phyloP scores from a whole-genome alignment of 92 coral and sea anemone species.

The Palythoa grandiflora region DNA sequence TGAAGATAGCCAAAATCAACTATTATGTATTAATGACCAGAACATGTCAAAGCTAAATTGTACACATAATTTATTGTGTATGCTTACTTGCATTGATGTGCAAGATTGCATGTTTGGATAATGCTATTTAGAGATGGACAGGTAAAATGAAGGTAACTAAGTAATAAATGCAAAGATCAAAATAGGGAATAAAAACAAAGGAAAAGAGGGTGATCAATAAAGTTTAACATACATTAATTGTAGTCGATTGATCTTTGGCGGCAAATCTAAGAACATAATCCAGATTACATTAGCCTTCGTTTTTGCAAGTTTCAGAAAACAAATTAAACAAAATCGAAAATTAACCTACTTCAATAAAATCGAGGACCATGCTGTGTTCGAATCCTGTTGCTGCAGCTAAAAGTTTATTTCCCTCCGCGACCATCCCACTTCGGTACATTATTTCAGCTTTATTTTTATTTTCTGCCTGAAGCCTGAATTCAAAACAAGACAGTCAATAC shows the following conservation, averaged over 20 bases:
- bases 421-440: background rate
- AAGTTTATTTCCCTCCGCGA: background rate
- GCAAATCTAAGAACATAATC: slow-evolving; percentile 27
- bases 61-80: no score
- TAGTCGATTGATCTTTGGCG: slow-evolving; percentile 9
- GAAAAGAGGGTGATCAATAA: no score
- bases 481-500: background rate
- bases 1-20: no score
- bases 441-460: background rate
- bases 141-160: no score
- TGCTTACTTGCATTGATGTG: no score
- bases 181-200: background rate
- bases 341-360: background rate
- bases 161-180: background rate
- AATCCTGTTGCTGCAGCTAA: background rate
- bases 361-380: background rate
- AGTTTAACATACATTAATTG: no score
- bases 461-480: background rate
- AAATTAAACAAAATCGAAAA: background rate
- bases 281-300: background rate
- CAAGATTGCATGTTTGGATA: no score
- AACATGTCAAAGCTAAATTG: no score
- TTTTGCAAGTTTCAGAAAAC: background rate
- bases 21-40: no score
- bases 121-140: no score